Evolutionary conservation across 1,140 invertebrate species (phyloP), one percentile per base, ranked within the genome.

Genomic region (Augochlora pura): DNA sequence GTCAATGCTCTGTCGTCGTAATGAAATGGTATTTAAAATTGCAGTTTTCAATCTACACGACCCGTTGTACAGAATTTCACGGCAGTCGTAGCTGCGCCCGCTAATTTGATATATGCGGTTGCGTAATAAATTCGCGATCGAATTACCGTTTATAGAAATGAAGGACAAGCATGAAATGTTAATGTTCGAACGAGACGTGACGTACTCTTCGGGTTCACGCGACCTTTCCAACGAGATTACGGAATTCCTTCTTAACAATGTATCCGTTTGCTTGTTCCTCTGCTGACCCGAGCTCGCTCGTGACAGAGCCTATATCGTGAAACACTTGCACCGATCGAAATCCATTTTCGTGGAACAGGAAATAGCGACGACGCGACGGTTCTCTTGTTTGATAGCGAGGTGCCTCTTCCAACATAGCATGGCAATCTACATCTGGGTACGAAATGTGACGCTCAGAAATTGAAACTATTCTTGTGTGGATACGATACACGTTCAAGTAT

Each of bases 201-300:
- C 25, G 18, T 57, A 57, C 54, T 57, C 21, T 18, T 18, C 25
- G 6, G 25, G 23, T 57, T 8, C 49, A 23, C 16, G 32, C 54
- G 54, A 69, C 25, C 49, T 57, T 1, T 21, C 5, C 65, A 49
- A n/a, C 65, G 65, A 68, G 66, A 68, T 69, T 18, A 10, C 32
- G 23, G 52, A 69, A 69, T 63, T 63, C 42, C 39, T 73, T 14
- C 42, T 73, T 63, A 73, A 73, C 70, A 16, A 73, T n/a, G 70
- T 49, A 46, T 73, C 25, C 23, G 6, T 49, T n/a, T 32, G 39
- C 27, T 46, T 21, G 69, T 46, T 72, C 25, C 18, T 5, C 5
- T 2, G 1, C 18, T 62, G 70, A 59, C 38, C 59, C 4, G 10
- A 16, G 59, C 70, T 49, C 14, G 54, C 14, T 70, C 68, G 59